Percentiles rank a stretch among this genome's conserved stretches.
Conservation (phyloP, 1,140 invertebrate species). For the Cyrtorhinus lividipennis region DNA sequence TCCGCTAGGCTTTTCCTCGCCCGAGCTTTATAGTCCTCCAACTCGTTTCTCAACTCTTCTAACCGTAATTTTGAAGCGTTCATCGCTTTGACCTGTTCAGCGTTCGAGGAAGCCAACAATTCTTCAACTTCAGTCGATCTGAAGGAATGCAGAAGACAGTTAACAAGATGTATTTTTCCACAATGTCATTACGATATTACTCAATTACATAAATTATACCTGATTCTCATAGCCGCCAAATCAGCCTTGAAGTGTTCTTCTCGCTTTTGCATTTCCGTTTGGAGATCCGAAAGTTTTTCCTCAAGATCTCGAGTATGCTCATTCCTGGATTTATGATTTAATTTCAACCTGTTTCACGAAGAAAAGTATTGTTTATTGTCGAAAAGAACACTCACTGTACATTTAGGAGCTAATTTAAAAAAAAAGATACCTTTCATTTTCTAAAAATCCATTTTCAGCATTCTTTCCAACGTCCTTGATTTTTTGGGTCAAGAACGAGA, state of each 20-base stretch:
- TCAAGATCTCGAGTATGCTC: slow-evolving; percentile 2
- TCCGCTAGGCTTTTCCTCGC: slow-evolving; percentile 60
- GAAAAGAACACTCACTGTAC: not conserved
- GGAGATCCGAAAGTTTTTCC: slow-evolving; percentile 5
- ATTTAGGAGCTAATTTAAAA: too few species aligned
- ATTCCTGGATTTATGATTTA: not conserved
- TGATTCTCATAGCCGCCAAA: slow-evolving; percentile 3
- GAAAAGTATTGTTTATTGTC: too few species aligned
- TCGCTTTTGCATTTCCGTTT: slow-evolving; percentile 1
- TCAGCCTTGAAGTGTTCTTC: slow-evolving; percentile 12
- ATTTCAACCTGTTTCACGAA: slow-evolving; percentile 1
- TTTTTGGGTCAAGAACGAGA: slow-evolving; percentile 14
- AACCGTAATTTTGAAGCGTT: slow-evolving; percentile 33
- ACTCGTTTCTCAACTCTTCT: slow-evolving; percentile 43
- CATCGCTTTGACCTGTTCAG: slow-evolving; percentile 27
- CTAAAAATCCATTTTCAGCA: not conserved
- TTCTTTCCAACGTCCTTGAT: slow-evolving; percentile 6
- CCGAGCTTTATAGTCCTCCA: slow-evolving; percentile 51
- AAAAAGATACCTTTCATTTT: slow-evolving; percentile 16
- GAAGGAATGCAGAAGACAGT: not conserved
- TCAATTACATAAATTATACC: not conserved
- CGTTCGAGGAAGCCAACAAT: not conserved
- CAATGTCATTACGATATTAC: slow-evolving; percentile 27
- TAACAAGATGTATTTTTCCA: slow-evolving; percentile 20
- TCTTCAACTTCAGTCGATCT: not conserved